Base-by-base conservation (phyloP, 1,140 invertebrate species). In the Drosophila mauritiana region DNA sequence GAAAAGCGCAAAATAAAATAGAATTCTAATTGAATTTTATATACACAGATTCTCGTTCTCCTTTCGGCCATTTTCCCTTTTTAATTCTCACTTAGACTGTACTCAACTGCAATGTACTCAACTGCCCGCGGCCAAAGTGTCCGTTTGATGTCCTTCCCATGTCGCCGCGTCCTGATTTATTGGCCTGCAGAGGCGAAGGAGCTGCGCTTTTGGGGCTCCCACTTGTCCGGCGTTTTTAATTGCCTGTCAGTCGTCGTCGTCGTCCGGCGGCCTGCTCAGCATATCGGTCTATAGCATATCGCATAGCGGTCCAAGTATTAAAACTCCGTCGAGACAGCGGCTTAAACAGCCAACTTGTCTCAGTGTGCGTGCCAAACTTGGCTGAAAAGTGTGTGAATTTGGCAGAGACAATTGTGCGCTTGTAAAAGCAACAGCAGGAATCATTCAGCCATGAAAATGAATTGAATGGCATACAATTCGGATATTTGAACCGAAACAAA, bases 1-100 rank as follows among this genome's bases (percentile, higher is more conserved):
- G 51, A 54, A 63, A 55, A 45, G 73, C 59, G 54, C 57, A 64
- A 52, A 57, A 55, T 62, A 80, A 80, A 75, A 79, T 73, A 83
- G 65, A 79, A 88, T 72, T 89, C 77, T 89, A 89, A 89, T 89
- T 89, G 84, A 89, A 89, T 89, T 89, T 89, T 78, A 78, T 83
- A 73, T 77, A 78, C 58, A 46, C 48, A 62, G 70, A 62, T 80
- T 80, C 56, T 51, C 34, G 37, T 53, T 55, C 45, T 37, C 42
- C 20, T 6, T 52, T 52, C 22, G 40, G 25, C 25, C 39, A n/a
- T 61, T 73, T 51, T 43, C 37, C 37, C 22, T 45, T 40, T 65
- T 72, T 31, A 37, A 56, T 73, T 86, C 62, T 54, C 74, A 73
- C 83, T 75, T 67, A 15, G 31, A 36, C 49, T 27, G 15, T 4